Base-by-base conservation (phyloP, 2,113 vertebrate genomes). In the Lates calcarifer region DNA sequence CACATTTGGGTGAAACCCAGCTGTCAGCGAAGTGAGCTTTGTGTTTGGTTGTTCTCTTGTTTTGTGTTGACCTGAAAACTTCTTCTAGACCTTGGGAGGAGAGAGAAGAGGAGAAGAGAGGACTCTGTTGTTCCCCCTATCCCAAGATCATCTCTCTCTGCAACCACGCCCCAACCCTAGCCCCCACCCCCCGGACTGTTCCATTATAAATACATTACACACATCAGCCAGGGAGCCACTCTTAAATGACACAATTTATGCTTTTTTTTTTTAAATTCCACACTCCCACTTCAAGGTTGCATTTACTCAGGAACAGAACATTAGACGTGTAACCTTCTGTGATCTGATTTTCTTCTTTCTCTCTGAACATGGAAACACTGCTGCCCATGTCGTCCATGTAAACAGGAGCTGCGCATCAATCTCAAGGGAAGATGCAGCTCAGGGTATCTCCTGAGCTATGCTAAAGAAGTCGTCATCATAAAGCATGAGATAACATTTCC, bases 221-320 rank as follows among this genome's bases (percentile, higher is more conserved):
- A 80, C 53, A 62, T 89, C 83, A 85, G 82, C 84, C 84, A 70
- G 77, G 68, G 64, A 85, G 63, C 58, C 37, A 53, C 79, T 71
- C 73, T 91, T 85, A 92, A 81, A 89, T 89, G 72, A 87, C 84
- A 88, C 60, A 53, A 71, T 80, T 85, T 87, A 73, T 90, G 77
- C 22, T 87, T 88, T 90, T 85, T 84, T 64, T 47, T 84, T 84
- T 66, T 37, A 10, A 69, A 62, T 56, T 53, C 47, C 62, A 49
- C 64, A 68, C 57, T 76, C 49, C 67, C 31, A 51, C 62, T 78
- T 68, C 43, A 77, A 79, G 87, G 58, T 81, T 79, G 80, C 60
- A 69, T 89, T 86, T 66, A 86, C 89, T 91, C 89, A 93, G 90
- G 90, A 90, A 88, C 75, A 67, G 28, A 60, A 41, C 72, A 47